Evolutionary conservation across 2,888 invertebrate species (phyloP), one percentile per base, ranked within the genome.

Genomic region (Entomobrya proxima): DNA sequence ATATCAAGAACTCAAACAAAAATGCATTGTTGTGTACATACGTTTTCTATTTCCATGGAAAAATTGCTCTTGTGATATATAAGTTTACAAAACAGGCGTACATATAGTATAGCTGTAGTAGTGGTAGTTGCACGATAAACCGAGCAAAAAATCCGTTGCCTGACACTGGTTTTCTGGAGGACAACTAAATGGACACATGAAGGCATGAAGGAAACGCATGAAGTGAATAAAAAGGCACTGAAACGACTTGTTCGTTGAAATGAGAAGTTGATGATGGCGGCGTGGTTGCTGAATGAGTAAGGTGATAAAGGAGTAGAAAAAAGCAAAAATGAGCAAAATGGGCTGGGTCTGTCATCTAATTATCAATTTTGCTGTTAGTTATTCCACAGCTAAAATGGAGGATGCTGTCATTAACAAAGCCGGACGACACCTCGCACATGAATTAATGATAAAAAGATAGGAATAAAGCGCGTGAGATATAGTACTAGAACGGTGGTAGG

Each of bases 311-410:
- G 50, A 58, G 64, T 24, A 61, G 32, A 61, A 79, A 58, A 77
- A 74, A 35, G 21, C 5, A 13, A 76, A 69, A 74, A 69, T 76
- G 85, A 85, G 79, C 79, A 79, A n/a, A n/a, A 85, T 79, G 85
- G 85, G 79, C 18, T 80, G 85, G 85, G 75, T 80, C 85, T 85
- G 85, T 85, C 85, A 75, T 85, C 85, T 85, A 85, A 85, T 85
- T 85, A 85, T 85, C 85, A 85, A 85, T 85, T 85, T 85, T 79
- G 74, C 80, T 85, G 85, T 85, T 85, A 85, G 75, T 80, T 80
- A 64, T 67, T 80, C 80, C 55, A 37, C 40, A 72, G 55, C 40
- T 77, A 69, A 80, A 85, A 85, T 85, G 80, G 85, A 85, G 85
- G 80, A 79, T 80, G 79, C 79, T 85, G 80, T 85, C 85, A 85